phyloP scores from a whole-genome alignment of 1,140 invertebrate genomes.

The Branchinecta lindahli region DNA sequence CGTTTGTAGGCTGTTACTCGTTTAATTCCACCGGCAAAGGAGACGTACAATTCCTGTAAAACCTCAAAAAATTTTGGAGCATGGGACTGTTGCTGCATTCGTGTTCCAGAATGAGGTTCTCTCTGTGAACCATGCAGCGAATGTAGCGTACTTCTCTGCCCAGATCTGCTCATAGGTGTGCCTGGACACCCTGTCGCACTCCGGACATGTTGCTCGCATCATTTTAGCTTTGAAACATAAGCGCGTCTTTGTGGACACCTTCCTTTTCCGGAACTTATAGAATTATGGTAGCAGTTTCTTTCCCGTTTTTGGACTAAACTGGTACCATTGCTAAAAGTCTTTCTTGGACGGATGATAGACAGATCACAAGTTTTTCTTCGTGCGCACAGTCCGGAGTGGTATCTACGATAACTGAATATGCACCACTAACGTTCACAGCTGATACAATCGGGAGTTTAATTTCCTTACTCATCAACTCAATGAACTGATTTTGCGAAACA shows the following conservation, averaged over 20 bases:
- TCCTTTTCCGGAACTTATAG: not conserved
- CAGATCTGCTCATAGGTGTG: not conserved
- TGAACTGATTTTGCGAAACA: constrained; percentile 6
- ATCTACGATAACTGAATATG: constrained; percentile 2
- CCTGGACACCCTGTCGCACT: not conserved
- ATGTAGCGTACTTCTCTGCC: constrained; percentile 1
- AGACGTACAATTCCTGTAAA: constrained; percentile 8
- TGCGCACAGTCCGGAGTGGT: constrained; percentile 4
- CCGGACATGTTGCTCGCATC: constrained; percentile 3
- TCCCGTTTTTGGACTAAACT: not conserved
- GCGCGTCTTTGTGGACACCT: not conserved
- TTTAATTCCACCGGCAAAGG: not conserved
- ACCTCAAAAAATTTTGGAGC: not conserved
- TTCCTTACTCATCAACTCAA: not conserved
- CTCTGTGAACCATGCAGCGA: constrained; percentile 1
- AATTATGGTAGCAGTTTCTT: constrained; percentile 1
- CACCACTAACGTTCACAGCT: not conserved
- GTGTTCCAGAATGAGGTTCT: constrained; percentile 1
- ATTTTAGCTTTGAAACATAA: constrained; percentile 6
- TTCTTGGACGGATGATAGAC: not conserved
- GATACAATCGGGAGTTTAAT: not conserved
- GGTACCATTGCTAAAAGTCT: not conserved
- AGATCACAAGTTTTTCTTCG: constrained; percentile 9
- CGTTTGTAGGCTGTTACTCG: not conserved
- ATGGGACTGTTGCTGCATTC: constrained; percentile 1